Base-by-base conservation (phyloP, 2,797 vertebrate species). In the Cichlasoma orientale region DNA sequence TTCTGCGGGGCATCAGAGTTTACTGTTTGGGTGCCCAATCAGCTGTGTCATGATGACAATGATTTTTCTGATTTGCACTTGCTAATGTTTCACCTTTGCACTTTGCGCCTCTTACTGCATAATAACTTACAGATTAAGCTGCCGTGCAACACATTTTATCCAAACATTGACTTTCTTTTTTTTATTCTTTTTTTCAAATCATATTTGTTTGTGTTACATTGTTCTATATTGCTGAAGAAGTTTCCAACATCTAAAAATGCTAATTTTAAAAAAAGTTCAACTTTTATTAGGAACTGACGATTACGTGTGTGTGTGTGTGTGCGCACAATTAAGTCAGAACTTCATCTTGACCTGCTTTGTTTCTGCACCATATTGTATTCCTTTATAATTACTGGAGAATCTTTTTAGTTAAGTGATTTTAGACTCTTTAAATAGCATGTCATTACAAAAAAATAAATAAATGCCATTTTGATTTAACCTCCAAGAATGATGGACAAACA, bases 1-100 rank as follows among this genome's bases (percentile, higher is more conserved):
- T 63, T 72, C 79, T 87, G 56, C 85, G 86, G 75, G 84, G 36
- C 54, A 58, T 88, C 78, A 86, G 81, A 86, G 81, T 87, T 92
- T 88, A 72, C 66, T 33, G 71, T 89, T 77, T 76, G 58, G 72
- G 27, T 83, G 75, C 79, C 75, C 74, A 36, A 13, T 87, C 72
- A 55, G 68, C 84, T 85, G 61, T 74, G 55, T 84, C 76, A 72
- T 85, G 12, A 88, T 68, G 74, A 72, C 68, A 44, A 82, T 77
- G 78, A 82, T 79, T 88, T 91, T 85, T 90, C 82, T 92, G 78
- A 91, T 91, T 89, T 93, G 89, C 91, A 91, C 90, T 90, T 88
- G 95, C 95, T 96, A 95, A 96, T 92, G 76, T 93, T 89, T 93
- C 80, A 86, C 87, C 79, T 88, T 89, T 93, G 86, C 77, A 89